These are phyloP conservation scores for Australoheros facetus DNA, from an alignment of 2,797 vertebrate genomes.

Conservation along the genomic window DNA sequence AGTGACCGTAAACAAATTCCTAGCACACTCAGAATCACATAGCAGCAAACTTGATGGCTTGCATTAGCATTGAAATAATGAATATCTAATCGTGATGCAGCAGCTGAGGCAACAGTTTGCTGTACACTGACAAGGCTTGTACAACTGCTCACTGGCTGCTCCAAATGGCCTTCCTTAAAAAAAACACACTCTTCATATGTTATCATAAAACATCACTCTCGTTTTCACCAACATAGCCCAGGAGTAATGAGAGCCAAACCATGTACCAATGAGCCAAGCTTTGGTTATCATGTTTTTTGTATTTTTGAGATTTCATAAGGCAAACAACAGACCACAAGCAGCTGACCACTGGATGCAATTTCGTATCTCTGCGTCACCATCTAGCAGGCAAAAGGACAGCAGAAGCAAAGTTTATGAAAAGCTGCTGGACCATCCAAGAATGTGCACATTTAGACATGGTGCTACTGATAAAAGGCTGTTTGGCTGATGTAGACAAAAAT, in stretches of 20 bases:
- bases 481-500: not conserved
- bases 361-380: not conserved
- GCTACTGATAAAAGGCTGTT: constrained; percentile 23
- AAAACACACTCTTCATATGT: not conserved
- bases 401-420: not conserved
- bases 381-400: not conserved
- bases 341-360: too few relatives aligned
- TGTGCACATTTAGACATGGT: not conserved
- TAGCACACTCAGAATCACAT: not conserved
- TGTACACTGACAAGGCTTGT: not conserved
- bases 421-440: not conserved
- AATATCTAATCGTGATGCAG: not conserved
- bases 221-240: not conserved
- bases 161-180: not conserved
- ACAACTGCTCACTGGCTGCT: not conserved
- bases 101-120: not conserved
- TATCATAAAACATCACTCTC: not conserved
- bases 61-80: constrained; percentile 1
- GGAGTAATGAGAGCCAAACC: not conserved
- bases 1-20: not conserved
- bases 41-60: not conserved
- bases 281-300: too few relatives aligned
- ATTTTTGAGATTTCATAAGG: too few relatives aligned
- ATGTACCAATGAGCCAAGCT: not conserved
- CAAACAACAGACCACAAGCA: not conserved